Conservation (phyloP, 2,797 vertebrate genomes). For the Microchirus variegatus region DNA sequence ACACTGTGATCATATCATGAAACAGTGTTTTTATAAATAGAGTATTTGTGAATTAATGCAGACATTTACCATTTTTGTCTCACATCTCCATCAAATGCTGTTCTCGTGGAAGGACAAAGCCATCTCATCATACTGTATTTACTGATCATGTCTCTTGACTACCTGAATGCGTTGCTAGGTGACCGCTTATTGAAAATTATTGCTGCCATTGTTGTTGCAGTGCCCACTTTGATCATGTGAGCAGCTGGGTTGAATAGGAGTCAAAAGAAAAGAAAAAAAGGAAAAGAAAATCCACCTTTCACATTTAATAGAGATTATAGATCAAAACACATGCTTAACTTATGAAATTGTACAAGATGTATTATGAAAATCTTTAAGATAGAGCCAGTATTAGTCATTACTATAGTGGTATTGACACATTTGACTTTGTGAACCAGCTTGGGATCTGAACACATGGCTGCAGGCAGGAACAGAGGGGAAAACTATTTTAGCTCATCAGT, state of each 20-base stretch:
- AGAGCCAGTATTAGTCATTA: neutral
- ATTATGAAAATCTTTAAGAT: neutral
- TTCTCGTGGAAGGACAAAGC: constrained; percentile 23
- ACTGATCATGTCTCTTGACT: constrained; percentile 22
- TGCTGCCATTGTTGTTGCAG: constrained; percentile 10
- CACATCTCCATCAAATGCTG: neutral
- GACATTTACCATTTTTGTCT: neutral
- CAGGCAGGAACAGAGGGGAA: no score
- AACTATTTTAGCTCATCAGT: no score
- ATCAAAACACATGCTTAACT: neutral
- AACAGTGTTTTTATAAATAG: neutral
- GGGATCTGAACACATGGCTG: no score
- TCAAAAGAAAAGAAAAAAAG: neutral
- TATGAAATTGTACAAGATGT: no score
- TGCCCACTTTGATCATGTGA: constrained; percentile 14
- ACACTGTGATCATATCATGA: no score
- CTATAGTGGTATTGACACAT: no score
- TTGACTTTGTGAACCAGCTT: no score
- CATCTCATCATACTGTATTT: constrained; percentile 23
- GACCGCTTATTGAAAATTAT: constrained; percentile 46
- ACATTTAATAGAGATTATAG: neutral
- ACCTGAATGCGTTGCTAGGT: constrained; percentile 59
- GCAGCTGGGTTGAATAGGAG: constrained; percentile 28
- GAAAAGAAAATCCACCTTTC: neutral
- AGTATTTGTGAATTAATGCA: neutral